A percentile compares a stretch with the other conserved stretches of the same genome.
Conservation (phyloP, 2,888 invertebrate species). For the Hedychridium roseum region DNA sequence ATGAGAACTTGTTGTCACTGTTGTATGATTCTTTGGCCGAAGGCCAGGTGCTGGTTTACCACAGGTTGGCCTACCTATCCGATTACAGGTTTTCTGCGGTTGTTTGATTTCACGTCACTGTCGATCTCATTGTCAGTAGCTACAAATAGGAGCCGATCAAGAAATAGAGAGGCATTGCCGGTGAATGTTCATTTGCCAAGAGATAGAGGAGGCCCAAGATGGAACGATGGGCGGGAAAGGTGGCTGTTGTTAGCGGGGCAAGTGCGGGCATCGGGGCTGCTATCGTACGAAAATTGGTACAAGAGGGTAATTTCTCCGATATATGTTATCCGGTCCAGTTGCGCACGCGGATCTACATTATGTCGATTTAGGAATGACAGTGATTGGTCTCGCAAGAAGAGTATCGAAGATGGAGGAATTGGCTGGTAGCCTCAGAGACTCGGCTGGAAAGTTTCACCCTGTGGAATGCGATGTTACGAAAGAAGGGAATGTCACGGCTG, state of each 20-base stretch:
- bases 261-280: slow-evolving; percentile 65
- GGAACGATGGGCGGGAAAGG: slow-evolving; percentile 64
- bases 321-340: neutral
- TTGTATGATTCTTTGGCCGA: no score
- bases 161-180: no score
- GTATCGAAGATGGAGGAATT: slow-evolving; percentile 61
- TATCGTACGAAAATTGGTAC: slow-evolving; percentile 56
- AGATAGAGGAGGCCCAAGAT: no score
- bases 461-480: slow-evolving; percentile 48
- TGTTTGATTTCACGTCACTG: no score
- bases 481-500: slow-evolving; percentile 43
- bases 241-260: slow-evolving; percentile 65
- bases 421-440: slow-evolving; percentile 32
- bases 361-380: slow-evolving; percentile 63
- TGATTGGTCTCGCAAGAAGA: slow-evolving; percentile 61
- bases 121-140: no score
- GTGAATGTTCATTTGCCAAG: no score
- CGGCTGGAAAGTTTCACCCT: slow-evolving; percentile 53
- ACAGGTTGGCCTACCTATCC: no score
- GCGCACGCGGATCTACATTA: no score
- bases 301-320: slow-evolving; percentile 60
- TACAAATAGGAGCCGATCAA: no score
- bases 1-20: no score
- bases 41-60: no score
- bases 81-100: no score